Evolutionary conservation across 2,888 invertebrate genomes (phyloP).

Genomic region (Oscheius sp.): DNA sequence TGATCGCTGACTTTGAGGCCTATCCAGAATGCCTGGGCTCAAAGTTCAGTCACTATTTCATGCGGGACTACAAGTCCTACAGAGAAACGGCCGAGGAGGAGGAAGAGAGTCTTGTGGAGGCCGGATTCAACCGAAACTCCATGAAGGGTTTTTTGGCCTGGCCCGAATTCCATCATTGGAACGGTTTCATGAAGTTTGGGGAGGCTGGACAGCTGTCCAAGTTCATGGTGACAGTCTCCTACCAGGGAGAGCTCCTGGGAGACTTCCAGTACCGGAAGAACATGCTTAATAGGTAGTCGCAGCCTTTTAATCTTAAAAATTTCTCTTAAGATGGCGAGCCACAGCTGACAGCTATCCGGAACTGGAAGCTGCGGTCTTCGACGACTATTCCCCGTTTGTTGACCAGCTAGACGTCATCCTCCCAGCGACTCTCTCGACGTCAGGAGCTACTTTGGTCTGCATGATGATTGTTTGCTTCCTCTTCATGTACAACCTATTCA

Average conservation of each 20-base stretch:
- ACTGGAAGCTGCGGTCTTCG: conserved; percentile 65
- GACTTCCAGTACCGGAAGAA: conserved; percentile 50
- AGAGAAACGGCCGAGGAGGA: conserved; percentile 32
- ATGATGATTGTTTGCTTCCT: conserved; percentile 69
- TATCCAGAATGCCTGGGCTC: conserved; percentile 64
- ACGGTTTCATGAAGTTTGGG: conserved; percentile 64
- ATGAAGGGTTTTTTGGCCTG: conserved; percentile 65
- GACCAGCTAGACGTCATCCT: conserved; percentile 64
- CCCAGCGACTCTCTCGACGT: conserved; percentile 60
- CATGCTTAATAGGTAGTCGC: conserved; percentile 42
- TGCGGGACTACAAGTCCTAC: conserved; percentile 58
- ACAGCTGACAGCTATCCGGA: conserved; percentile 62
- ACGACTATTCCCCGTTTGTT: conserved; percentile 68
- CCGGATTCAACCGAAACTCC: conserved; percentile 47
- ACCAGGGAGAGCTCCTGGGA: conserved; percentile 61
- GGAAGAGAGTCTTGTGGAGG: conserved; percentile 42
- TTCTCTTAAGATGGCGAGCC: conserved; percentile 54
- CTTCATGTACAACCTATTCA: conserved; percentile 71
- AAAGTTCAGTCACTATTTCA: conserved; percentile 67
- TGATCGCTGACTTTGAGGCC: conserved; percentile 63
- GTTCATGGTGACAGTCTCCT: conserved; percentile 68
- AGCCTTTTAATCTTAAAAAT: background rate
- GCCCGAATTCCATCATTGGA: conserved; percentile 70
- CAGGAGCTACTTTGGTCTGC: conserved; percentile 58
- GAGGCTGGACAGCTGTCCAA: conserved; percentile 47